Conservation (phyloP, 2,888 invertebrate species). For the Lasius platythorax region DNA sequence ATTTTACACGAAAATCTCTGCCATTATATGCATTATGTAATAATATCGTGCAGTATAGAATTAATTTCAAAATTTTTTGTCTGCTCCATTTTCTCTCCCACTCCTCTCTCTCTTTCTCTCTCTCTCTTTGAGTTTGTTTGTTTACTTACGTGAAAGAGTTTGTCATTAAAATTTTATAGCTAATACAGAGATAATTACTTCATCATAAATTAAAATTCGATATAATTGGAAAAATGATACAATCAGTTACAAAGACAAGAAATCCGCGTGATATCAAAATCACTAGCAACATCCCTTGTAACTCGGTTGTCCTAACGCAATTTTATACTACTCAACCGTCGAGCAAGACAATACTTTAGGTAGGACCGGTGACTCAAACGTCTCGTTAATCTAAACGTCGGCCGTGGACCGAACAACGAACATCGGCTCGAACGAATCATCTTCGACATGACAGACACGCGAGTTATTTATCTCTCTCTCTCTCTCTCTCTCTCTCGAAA, state of each 20-base stretch:
- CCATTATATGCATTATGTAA: neutral
- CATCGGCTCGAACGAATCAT: slow-evolving; percentile 42
- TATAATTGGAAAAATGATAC: neutral
- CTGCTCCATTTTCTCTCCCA: no score
- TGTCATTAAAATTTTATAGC: neutral
- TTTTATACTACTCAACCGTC: slow-evolving; percentile 25
- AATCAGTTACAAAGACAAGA: neutral
- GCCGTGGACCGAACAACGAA: slow-evolving; percentile 24
- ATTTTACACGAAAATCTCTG: neutral
- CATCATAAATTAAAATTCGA: neutral
- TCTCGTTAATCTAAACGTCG: slow-evolving; percentile 44
- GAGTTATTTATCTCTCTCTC: slow-evolving; percentile 52
- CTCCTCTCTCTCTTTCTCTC: no score
- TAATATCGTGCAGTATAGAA: neutral
- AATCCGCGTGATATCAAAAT: slow-evolving; percentile 6
- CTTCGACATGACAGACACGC: slow-evolving; percentile 46
- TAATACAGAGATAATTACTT: neutral
- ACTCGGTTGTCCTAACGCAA: slow-evolving; percentile 20
- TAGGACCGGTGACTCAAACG: slow-evolving; percentile 18
- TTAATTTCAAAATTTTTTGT: neutral
- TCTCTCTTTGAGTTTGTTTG: neutral
- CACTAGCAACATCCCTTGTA: slow-evolving; percentile 6
- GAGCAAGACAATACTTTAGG: slow-evolving; percentile 18
- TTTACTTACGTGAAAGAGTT: neutral
- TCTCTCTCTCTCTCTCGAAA: slow-evolving; percentile 32